A percentile compares a stretch with the other conserved stretches of the same genome.
Conservation (phyloP, 2,113 vertebrate genomes). For the Tachycineta bicolor region DNA sequence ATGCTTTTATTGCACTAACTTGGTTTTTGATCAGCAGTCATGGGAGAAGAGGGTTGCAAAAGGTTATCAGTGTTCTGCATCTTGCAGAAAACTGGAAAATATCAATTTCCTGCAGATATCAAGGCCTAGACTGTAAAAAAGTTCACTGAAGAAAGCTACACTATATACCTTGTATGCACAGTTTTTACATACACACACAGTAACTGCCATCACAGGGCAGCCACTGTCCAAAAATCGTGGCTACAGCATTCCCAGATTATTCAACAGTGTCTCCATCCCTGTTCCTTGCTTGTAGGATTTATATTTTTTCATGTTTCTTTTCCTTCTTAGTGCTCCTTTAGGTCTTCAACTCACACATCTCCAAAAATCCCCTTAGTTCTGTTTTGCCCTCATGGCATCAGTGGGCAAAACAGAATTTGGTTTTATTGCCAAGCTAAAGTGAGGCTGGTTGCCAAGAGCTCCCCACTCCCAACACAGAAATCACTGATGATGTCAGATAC, state of each 20-base stretch:
- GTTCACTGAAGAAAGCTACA: background rate
- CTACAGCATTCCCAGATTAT: background rate
- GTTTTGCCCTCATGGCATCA: background rate
- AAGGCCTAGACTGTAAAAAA: background rate
- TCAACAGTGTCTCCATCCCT: background rate
- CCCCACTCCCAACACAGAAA: background rate
- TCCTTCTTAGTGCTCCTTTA: background rate
- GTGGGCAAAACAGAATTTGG: background rate
- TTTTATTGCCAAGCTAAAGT: background rate
- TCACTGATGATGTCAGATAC: background rate
- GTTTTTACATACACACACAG: background rate
- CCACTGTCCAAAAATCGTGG: background rate
- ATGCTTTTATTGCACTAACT: constrained; percentile 35
- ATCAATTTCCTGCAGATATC: constrained; percentile 32
- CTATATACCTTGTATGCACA: background rate
- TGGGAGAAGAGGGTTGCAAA: background rate
- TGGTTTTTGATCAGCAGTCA: constrained; percentile 25
- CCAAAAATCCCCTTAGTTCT: background rate
- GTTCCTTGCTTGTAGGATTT: background rate
- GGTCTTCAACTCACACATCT: background rate
- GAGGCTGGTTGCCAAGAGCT: background rate
- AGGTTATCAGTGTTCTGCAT: constrained; percentile 34
- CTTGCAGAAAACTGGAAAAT: constrained; percentile 36
- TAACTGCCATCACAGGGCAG: background rate
- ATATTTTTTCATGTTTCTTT: background rate